phyloP scores from a whole-genome alignment of 2,888 invertebrate species.

The Amorpha juglandis region DNA sequence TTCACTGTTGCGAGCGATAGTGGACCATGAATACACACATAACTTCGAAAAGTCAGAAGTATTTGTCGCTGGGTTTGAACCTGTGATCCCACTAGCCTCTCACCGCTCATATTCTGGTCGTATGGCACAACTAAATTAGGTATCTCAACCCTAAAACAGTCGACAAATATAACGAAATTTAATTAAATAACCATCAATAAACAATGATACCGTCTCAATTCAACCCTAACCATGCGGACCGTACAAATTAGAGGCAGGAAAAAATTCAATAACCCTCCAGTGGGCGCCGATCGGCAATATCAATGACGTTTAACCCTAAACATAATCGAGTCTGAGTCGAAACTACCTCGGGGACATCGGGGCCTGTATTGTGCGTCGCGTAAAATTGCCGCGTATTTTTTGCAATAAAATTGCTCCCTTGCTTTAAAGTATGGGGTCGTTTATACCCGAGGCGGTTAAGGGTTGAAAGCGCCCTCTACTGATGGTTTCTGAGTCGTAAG shows the following conservation, averaged over 20 bases:
- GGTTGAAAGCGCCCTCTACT: slow-evolving; percentile 56
- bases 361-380: slow-evolving; percentile 68
- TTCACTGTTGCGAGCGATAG: no score
- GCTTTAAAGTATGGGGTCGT: slow-evolving; percentile 69
- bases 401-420: slow-evolving; percentile 70
- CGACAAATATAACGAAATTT: slow-evolving; percentile 47
- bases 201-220: slow-evolving; percentile 48
- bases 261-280: slow-evolving; percentile 78
- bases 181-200: slow-evolving; percentile 65
- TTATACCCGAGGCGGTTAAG: slow-evolving; percentile 63
- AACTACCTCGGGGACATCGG: slow-evolving; percentile 82
- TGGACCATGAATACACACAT: no score
- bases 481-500: slow-evolving; percentile 58
- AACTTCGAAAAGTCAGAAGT: no score
- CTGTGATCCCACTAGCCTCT: no score
- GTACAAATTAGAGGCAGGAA: slow-evolving; percentile 76
- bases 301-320: slow-evolving; percentile 84
- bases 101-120: background rate
- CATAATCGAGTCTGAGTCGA: slow-evolving; percentile 81
- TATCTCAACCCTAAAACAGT: slow-evolving; percentile 28
- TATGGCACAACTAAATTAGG: slow-evolving; percentile 1
- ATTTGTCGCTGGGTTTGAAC: no score
- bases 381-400: slow-evolving; percentile 80
- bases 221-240: slow-evolving; percentile 66
- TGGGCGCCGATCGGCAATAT: slow-evolving; percentile 77